phyloP scores from a whole-genome alignment of 2,797 vertebrate species.

The Gadopsis bispinosus region DNA sequence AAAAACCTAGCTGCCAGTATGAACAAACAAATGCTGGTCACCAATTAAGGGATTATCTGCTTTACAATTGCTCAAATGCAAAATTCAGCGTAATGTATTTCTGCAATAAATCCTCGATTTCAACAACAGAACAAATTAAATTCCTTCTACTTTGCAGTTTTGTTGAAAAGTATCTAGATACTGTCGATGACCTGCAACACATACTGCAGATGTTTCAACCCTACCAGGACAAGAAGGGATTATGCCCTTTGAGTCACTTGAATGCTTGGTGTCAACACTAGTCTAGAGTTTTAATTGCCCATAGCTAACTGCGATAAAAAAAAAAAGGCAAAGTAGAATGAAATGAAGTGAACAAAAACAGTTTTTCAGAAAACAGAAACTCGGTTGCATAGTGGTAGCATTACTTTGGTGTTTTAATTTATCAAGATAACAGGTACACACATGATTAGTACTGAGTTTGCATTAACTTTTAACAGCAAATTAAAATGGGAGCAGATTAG shows the following conservation, averaged over 20 bases:
- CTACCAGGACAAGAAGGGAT: not conserved
- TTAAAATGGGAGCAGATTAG: not conserved
- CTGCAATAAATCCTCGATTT: not conserved
- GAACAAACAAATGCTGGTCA: not conserved
- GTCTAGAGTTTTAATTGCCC: not conserved
- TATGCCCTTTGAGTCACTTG: not conserved
- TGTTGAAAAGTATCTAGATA: not conserved
- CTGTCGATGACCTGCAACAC: not conserved
- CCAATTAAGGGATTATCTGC: not conserved
- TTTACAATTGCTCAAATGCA: not conserved
- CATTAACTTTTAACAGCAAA: not conserved
- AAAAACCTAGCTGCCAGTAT: not conserved
- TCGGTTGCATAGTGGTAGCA: not conserved
- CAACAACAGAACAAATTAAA: not conserved
- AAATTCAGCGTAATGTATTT: not conserved
- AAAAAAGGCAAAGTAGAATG: not conserved
- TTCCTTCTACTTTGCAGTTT: not conserved
- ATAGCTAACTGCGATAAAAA: not conserved
- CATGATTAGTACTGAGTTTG: not conserved
- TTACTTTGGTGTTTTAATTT: not conserved
- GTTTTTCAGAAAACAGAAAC: not conserved
- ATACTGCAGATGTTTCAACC: constrained; percentile 1
- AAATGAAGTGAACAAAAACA: not conserved
- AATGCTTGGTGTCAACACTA: not conserved
- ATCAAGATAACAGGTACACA: not conserved